Evolutionary conservation across 2,113 vertebrate species (phyloP).

Genomic region (Speoplatyrhinus poulsoni): DNA sequence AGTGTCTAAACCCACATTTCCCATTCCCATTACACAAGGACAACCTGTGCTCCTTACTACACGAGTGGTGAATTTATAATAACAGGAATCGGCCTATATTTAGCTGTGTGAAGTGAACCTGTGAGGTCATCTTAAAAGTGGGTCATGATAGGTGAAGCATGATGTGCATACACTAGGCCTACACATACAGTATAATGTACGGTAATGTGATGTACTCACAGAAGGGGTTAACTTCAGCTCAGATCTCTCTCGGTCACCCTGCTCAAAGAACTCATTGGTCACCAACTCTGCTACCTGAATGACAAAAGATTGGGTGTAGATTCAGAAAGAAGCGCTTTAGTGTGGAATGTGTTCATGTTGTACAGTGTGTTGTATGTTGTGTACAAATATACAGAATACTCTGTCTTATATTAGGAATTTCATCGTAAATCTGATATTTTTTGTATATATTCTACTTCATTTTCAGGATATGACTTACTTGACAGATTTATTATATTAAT

Average conservation of each 20-base stretch:
- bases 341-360: neutral
- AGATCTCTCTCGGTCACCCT: conserved; percentile 95
- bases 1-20: conserved; percentile 51
- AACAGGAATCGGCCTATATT: conserved; percentile 26
- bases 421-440: no score
- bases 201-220: conserved; percentile 76
- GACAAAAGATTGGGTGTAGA: neutral
- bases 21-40: conserved; percentile 44
- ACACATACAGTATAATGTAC: conserved; percentile 4
- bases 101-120: conserved; percentile 21
- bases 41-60: no score
- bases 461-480: no score
- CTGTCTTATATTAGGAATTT: no score
- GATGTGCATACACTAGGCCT: conserved; percentile 8
- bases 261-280: conserved; percentile 98
- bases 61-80: conserved; percentile 30
- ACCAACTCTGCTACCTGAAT: conserved; percentile 95
- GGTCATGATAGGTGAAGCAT: conserved; percentile 37
- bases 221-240: conserved; percentile 97
- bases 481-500: no score
- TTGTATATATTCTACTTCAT: no score
- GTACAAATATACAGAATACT: no score
- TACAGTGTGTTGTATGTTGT: no score
- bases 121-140: conserved; percentile 30
- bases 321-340: neutral